Evolutionary conservation across 2,113 vertebrate genomes (phyloP).

Genomic region (Rhinopomastus cyanomelas): DNA sequence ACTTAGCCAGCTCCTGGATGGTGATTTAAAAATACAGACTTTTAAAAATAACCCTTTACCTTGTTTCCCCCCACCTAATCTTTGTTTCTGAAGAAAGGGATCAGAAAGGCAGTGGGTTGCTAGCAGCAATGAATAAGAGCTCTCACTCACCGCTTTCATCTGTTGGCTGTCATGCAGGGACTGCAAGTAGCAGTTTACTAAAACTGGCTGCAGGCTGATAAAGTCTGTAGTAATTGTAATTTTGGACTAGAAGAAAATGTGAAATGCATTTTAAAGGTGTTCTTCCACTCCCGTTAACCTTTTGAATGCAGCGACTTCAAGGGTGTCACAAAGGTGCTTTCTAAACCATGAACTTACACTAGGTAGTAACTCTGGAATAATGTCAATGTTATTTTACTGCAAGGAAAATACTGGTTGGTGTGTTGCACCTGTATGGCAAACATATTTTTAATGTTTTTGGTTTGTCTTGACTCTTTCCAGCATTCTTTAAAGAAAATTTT

Average conservation of each 20-base stretch:
- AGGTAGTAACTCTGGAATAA: not conserved
- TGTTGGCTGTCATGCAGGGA: constrained; percentile 19
- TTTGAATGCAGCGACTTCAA: not conserved
- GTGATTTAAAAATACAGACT: constrained; percentile 50
- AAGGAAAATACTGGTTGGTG: not conserved
- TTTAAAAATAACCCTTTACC: constrained; percentile 57
- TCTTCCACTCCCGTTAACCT: not conserved
- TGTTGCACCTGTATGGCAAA: not conserved
- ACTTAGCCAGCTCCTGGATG: constrained; percentile 28
- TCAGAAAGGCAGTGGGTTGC: constrained; percentile 49
- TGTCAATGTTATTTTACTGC: not conserved
- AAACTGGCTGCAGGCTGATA: constrained; percentile 30
- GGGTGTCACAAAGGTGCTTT: not conserved
- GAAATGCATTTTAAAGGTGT: constrained; percentile 8
- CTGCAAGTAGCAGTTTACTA: constrained; percentile 51
- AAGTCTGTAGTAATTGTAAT: constrained; percentile 33
- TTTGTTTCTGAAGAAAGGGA: constrained; percentile 49
- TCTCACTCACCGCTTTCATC: constrained; percentile 43
- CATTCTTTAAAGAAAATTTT: too few relatives aligned
- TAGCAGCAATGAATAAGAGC: constrained; percentile 43
- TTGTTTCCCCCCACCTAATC: constrained; percentile 39
- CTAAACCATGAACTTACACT: not conserved
- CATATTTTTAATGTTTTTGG: not conserved
- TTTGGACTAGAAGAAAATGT: not conserved
- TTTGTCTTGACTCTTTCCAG: not conserved